Base-by-base conservation (phyloP, 2,888 invertebrate genomes). In the Geophilus truncorum region DNA sequence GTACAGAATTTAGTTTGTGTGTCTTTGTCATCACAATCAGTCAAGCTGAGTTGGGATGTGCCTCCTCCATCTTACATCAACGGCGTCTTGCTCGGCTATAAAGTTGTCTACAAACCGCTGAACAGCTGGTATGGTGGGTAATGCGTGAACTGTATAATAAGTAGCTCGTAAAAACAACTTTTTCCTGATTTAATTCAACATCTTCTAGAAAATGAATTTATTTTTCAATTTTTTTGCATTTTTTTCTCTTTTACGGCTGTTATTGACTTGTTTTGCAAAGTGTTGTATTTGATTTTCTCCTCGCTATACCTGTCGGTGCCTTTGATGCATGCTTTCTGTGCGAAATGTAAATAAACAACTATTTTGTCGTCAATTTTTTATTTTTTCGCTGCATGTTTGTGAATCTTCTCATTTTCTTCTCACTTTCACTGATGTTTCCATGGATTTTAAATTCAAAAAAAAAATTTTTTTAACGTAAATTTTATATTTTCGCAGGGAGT, bases 21-120 rank as follows among this genome's bases (percentile, higher is more conserved):
- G 40, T 84, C 85, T 18, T 83, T 85, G 51, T 86, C 85, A 80
- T 86, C 85, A 4, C 85, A 86, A 80, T 85, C 85, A 40, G 84
- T 88, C 81, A 84, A 85, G 81, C 85, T 88, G n/a, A 84, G 85
- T 18, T 88, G 87, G 87, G 85, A 86, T 3, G 85, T 86, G 3
- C 87, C 87, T 10, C 87, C 87, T 0, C 83, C 86, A 30, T 85
- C 85, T 82, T 85, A 86, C 0, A 84, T 87, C 5, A 86, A 87
- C 81, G 88, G 88, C 0, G 85, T 87, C 30, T 84, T 88, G n/a
- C 86, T 86, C 83, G 88, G 88, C 0, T 88, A 87, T 85, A 86
- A 82, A 81, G 85, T 87, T 28, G 82, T 86, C 45, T 86, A 85
- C 82, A 86, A 85, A 80, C 85, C 75, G 7, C 32, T 79, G 25